Conservation (phyloP, 2,888 invertebrate genomes). For the Ophion ventricosus region DNA sequence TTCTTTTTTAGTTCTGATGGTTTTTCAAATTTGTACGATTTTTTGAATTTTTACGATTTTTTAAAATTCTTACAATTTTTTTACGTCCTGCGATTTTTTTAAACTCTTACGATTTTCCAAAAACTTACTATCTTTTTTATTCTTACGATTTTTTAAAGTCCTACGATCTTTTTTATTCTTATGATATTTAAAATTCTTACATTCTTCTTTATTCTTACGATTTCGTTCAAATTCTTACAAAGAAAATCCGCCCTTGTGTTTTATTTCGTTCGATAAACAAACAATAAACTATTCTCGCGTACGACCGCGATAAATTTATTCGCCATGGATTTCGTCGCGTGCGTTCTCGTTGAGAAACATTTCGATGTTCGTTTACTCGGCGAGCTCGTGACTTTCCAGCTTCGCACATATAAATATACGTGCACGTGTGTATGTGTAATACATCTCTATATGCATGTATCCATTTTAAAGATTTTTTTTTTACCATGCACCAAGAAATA, state of each 20-base stretch:
- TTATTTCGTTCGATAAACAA: slow-evolving; percentile 21
- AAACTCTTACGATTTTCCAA: neutral
- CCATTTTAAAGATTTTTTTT: neutral
- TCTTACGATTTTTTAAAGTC: neutral
- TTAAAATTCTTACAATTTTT: neutral
- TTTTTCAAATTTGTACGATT: neutral
- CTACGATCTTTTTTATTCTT: neutral
- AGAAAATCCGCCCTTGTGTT: neutral
- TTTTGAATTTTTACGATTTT: neutral
- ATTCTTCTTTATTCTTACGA: too few species aligned
- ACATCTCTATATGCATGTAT: neutral
- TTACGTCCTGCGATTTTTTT: neutral
- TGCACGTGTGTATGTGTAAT: neutral
- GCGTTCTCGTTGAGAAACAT: slow-evolving; percentile 44
- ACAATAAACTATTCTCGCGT: neutral
- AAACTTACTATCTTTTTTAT: neutral
- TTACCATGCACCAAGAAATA: slow-evolving; percentile 17
- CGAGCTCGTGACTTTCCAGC: slow-evolving; percentile 44
- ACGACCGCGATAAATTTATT: slow-evolving; percentile 45
- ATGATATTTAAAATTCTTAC: neutral
- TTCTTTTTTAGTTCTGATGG: neutral
- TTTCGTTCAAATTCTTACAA: neutral
- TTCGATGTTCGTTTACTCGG: slow-evolving; percentile 21
- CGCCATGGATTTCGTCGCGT: slow-evolving; percentile 48
- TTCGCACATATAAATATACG: slow-evolving; percentile 35